Evolutionary conservation across 2,888 invertebrate genomes (phyloP).

Genomic region (Hypsopygia costalis): DNA sequence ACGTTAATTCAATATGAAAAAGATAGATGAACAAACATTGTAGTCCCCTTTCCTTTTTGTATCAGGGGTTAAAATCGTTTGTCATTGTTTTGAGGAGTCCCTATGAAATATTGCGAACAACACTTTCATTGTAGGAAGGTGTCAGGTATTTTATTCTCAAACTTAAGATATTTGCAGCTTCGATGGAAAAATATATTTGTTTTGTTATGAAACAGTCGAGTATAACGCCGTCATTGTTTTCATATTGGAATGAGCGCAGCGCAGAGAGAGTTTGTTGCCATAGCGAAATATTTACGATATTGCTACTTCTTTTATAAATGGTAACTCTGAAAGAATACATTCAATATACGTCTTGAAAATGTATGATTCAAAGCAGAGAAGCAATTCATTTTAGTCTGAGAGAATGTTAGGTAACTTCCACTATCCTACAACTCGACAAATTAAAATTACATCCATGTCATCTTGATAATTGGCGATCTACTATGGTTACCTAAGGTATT

Average conservation of each 20-base stretch:
- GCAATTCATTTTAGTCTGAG: neutral
- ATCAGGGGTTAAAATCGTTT: neutral
- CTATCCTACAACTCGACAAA: no score
- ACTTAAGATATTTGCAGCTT: slow-evolving; percentile 1
- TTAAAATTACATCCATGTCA: no score
- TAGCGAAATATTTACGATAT: slow-evolving; percentile 29
- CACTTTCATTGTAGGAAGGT: neutral
- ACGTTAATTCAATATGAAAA: neutral
- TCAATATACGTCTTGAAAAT: slow-evolving; percentile 9
- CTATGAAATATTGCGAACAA: neutral
- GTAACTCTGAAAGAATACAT: slow-evolving; percentile 1
- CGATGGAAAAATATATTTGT: slow-evolving; percentile 17
- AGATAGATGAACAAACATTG: neutral
- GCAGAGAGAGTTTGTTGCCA: slow-evolving; percentile 20
- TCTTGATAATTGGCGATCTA: no score
- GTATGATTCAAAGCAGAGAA: no score
- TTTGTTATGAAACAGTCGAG: slow-evolving; percentile 24
- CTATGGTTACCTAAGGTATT: no score
- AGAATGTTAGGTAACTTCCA: no score
- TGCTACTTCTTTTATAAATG: neutral
- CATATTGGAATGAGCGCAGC: slow-evolving; percentile 29
- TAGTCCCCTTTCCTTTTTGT: neutral
- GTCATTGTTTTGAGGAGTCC: neutral
- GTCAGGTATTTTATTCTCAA: slow-evolving; percentile 8
- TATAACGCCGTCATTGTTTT: slow-evolving; percentile 35